A percentile compares a stretch with the other conserved stretches of the same genome.
Evolutionary conservation across 2,888 invertebrate genomes (phyloP).

Genomic region (Brenthis ino): DNA sequence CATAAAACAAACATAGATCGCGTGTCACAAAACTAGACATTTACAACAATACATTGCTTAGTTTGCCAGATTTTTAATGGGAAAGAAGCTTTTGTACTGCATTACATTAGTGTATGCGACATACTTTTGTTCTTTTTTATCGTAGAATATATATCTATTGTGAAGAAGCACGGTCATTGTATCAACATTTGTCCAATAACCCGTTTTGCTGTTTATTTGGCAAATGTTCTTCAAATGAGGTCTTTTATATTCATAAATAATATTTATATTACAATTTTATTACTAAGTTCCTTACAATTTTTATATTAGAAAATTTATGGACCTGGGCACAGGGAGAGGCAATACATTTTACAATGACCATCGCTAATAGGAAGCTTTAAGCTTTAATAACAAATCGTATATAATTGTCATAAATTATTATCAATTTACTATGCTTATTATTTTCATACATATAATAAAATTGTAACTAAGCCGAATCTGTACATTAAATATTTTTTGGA

Average conservation of each 20-base stretch:
- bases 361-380: no score
- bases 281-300: no score
- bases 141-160: slow-evolving; percentile 52
- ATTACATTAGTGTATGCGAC: slow-evolving; percentile 28
- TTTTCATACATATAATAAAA: no score
- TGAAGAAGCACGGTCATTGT: slow-evolving; percentile 53
- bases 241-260: background rate
- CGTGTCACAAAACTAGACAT: slow-evolving; percentile 13
- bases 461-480: no score
- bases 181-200: slow-evolving; percentile 63
- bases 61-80: slow-evolving; percentile 36
- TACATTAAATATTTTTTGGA: no score
- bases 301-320: no score
- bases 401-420: no score
- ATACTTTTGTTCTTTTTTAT: slow-evolving; percentile 35
- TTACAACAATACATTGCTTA: slow-evolving; percentile 19
- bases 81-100: slow-evolving; percentile 29
- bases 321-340: no score
- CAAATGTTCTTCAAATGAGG: slow-evolving; percentile 8
- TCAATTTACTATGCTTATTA: no score
- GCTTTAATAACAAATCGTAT: no score
- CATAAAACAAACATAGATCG: slow-evolving; percentile 1
- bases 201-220: slow-evolving; percentile 43
- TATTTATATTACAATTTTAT: background rate
- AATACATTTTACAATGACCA: no score